phyloP scores from a whole-genome alignment of 92 coral and sea anemone species.

The Epizoanthus ramosus region DNA sequence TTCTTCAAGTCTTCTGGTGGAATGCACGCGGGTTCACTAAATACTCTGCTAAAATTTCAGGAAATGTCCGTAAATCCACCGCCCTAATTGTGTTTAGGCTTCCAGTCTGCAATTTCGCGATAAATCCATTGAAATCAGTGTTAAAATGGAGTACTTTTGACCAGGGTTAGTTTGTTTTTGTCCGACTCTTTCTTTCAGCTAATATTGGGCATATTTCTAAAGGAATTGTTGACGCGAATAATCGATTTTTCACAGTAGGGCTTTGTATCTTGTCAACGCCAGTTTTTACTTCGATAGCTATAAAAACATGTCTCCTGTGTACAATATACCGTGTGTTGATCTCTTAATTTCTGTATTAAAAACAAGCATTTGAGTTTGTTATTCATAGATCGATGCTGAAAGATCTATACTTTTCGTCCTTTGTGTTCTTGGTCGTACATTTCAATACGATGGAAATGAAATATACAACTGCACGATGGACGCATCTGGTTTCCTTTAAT shows the following conservation, averaged over 20 bases:
- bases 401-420: not conserved
- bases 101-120: not conserved
- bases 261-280: constrained; percentile 9
- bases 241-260: constrained; percentile 28
- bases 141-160: not conserved
- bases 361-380: not conserved
- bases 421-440: not conserved
- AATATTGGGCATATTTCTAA: constrained; percentile 24
- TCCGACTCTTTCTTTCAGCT: not conserved
- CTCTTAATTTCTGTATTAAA: not conserved
- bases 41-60: constrained; percentile 40
- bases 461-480: not conserved
- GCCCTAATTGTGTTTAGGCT: constrained; percentile 18
- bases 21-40: constrained; percentile 20
- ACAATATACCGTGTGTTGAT: not conserved
- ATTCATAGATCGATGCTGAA: constrained; percentile 4
- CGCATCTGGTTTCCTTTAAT: not conserved
- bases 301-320: not conserved
- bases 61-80: constrained; percentile 39
- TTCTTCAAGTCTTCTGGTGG: constrained; percentile 24
- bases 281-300: constrained; percentile 10
- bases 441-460: not conserved
- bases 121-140: not conserved
- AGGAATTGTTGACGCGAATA: constrained; percentile 28
- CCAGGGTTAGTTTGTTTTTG: not conserved